phyloP scores from a whole-genome alignment of 2,113 vertebrate species.

The Chascanopsetta lugubris region DNA sequence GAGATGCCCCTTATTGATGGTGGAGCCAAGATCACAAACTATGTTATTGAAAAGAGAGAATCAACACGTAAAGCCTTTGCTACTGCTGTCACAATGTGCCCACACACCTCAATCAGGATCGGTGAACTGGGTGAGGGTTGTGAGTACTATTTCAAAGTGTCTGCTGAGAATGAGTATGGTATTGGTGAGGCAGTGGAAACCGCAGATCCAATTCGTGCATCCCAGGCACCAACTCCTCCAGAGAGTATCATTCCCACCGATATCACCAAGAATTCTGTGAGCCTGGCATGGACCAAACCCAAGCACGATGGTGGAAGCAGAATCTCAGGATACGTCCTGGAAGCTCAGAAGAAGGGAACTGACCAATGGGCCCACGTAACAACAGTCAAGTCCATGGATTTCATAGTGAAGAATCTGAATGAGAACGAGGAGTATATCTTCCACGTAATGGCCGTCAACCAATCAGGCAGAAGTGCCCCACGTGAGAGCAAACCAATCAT shows the following conservation, averaged over 20 bases:
- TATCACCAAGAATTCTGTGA: conserved; percentile 90
- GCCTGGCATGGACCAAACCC: conserved; percentile 95
- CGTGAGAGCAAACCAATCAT: conserved; percentile 90
- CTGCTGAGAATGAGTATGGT: conserved; percentile 97
- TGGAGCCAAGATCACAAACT: conserved; percentile 94
- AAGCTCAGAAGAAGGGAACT: conserved; percentile 94
- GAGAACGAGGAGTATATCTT: conserved; percentile 97
- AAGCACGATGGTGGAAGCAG: conserved; percentile 95
- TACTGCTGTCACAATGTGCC: conserved; percentile 89
- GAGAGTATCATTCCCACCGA: conserved; percentile 93
- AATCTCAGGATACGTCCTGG: conserved; percentile 95
- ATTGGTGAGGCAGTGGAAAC: conserved; percentile 95
- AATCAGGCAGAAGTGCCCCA: conserved; percentile 91
- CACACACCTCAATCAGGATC: conserved; percentile 87
- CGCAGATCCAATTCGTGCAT: conserved; percentile 90
- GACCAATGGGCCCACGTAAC: conserved; percentile 93
- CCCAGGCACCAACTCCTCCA: conserved; percentile 92
- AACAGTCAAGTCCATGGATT: conserved; percentile 90
- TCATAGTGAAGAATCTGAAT: conserved; percentile 90
- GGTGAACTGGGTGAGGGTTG: conserved; percentile 90
- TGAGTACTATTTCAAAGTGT: conserved; percentile 97
- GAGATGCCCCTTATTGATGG: conserved; percentile 96
- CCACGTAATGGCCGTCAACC: conserved; percentile 96
- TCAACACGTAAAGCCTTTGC: conserved; percentile 95
- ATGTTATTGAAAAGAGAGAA: conserved; percentile 97